Evolutionary conservation across 37 sponge, comb jelly and placozoan species (phyloP), one percentile per base, ranked within the genome.

Genomic region (Amphimedon queenslandica): DNA sequence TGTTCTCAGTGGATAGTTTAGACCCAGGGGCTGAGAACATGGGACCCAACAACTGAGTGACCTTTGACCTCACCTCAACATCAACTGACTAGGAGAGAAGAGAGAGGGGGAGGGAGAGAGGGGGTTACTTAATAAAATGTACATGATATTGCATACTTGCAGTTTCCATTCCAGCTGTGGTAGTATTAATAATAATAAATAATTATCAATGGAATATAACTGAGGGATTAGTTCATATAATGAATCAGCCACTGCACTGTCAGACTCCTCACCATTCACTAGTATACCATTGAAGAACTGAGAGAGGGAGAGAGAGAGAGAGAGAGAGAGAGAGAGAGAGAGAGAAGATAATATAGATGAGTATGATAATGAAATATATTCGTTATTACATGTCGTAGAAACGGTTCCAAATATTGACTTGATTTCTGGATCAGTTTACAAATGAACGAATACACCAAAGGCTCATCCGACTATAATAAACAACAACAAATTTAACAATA

Each of bases 111-210:
- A n/a, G n/a, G n/a, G n/a, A n/a, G n/a, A n/a, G n/a, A n/a, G n/a
- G n/a, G n/a, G n/a, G n/a, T n/a, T n/a, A n/a, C n/a, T n/a, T n/a
- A n/a, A n/a, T n/a, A n/a, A n/a, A n/a, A n/a, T n/a, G n/a, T n/a
- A n/a, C n/a, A n/a, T n/a, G n/a, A n/a, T n/a, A n/a, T n/a, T n/a
- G 47, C 77, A 53, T 33, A 92, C 93, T 68, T 84, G 87, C 31
- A 95, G 87, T 66, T 95, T 90, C 51, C 72, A 79, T 68, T 91
- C 92, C 69, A 95, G 80, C 67, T 95, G 96, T 16, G 96, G 92
- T n/a, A 95, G 42, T 24, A 95, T 87, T 58, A 92, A 75, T 10
- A 91, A 75, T 18, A 95, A 82, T 25, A 91, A 64, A 23, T 82
- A 77, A 30, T 86, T 82, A 35, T 86, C 89, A 55, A 91, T 86